Evolutionary conservation across 2,888 invertebrate genomes (phyloP).

Genomic region (Parnassius smintheus): DNA sequence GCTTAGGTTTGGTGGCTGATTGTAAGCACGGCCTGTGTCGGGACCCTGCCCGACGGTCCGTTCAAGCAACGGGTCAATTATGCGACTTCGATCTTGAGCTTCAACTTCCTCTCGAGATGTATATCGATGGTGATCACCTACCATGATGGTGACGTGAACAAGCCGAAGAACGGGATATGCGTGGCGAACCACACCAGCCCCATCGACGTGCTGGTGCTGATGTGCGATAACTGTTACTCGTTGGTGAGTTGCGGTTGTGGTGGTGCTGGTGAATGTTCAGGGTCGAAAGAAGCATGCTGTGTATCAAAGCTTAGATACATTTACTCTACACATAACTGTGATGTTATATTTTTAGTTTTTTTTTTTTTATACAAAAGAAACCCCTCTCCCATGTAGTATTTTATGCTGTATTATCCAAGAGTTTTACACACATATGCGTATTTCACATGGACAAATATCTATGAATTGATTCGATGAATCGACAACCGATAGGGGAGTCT

Average conservation of each 20-base stretch:
- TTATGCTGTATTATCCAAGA: no score
- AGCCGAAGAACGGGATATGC: slow-evolving; percentile 91
- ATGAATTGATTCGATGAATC: no score
- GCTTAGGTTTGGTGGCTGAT: slow-evolving; percentile 92
- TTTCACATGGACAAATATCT: no score
- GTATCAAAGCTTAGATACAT: no score
- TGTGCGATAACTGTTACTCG: slow-evolving; percentile 98
- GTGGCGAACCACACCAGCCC: slow-evolving; percentile 99
- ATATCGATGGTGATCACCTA: slow-evolving; percentile 94
- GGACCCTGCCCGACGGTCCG: slow-evolving; percentile 88
- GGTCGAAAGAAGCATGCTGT: neutral
- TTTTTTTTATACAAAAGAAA: no score
- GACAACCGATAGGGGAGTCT: no score
- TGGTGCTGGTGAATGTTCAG: neutral
- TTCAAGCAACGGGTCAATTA: slow-evolving; percentile 91
- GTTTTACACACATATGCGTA: no score
- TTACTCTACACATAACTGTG: no score
- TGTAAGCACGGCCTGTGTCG: slow-evolving; percentile 91
- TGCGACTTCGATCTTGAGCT: slow-evolving; percentile 92
- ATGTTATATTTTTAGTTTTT: no score
- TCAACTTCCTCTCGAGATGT: slow-evolving; percentile 95
- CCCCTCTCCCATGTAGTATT: no score
- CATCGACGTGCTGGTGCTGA: slow-evolving; percentile 97
- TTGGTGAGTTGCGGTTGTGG: slow-evolving; percentile 85
- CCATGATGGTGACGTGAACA: slow-evolving; percentile 92